Base-by-base conservation (phyloP, 2,888 invertebrate species). In the Tenthredo notha region DNA sequence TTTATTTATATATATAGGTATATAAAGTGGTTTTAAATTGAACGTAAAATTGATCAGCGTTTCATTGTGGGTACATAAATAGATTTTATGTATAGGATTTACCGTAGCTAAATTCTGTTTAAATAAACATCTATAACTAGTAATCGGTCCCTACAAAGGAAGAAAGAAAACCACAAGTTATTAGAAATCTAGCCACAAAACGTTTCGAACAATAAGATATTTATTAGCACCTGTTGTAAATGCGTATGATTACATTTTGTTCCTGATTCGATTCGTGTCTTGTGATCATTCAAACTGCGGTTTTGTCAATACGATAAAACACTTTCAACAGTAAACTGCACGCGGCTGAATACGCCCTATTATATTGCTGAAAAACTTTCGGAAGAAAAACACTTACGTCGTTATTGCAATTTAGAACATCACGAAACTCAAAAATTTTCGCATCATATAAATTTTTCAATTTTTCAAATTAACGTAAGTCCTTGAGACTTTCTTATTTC, bases 141-240 rank as follows among this genome's bases (percentile, higher is more conserved):
- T 74, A 21, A 74, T 74, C 33, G 67, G 67, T 67, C 10, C 33
- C 18, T 67, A 67, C 77, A 33, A 18, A 29, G 54, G 29, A 47
- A 12, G 7, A 33, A 54, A 54, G 77, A 18, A 18, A 54, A 80
- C 80, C 80, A 50, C 80, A 40, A 80, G 33, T 6, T 33, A 80
- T 80, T 80, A 80, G 80, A 80, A 80, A 80, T 80, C 80, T 80
- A 9, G 61, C 80, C 80, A 61, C 80, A 80, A 80, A 61, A 80
- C 61, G 58, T 21, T 80, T 40, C n/a, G 80, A 80, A 80, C 58
- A 80, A 80, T 61, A 61, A 40, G 80, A 61, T 80, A 80, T 61
- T 80, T 80, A 80, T 80, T 80, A 80, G 80, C 80, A 80, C 58
- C 80, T 58, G 58, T 18, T 78, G 58, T 61, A 58, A 80, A 80